These are phyloP conservation scores for Tinea trinotella DNA, from an alignment of 2,888 invertebrate genomes.

Conservation along the genomic window DNA sequence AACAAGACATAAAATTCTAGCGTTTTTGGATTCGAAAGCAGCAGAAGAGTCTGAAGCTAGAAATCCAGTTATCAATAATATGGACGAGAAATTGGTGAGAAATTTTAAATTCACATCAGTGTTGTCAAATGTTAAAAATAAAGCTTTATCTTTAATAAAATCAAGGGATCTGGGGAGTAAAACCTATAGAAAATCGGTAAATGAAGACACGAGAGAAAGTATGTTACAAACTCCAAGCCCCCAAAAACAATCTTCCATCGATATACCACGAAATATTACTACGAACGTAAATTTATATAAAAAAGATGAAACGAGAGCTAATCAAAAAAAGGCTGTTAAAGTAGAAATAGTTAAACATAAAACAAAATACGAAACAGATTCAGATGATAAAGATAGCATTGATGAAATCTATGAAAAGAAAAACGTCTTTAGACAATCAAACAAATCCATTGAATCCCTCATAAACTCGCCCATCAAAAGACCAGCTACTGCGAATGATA, in stretches of 20 bases:
- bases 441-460: slow-evolving; percentile 42
- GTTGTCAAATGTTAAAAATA: slow-evolving; percentile 67
- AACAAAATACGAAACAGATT: not conserved
- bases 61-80: slow-evolving; percentile 20
- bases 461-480: slow-evolving; percentile 52
- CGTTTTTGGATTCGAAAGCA: slow-evolving; percentile 53
- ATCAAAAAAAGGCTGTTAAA: slow-evolving; percentile 17
- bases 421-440: slow-evolving; percentile 33
- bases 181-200: slow-evolving; percentile 32
- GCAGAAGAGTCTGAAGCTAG: slow-evolving; percentile 30
- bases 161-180: slow-evolving; percentile 38
- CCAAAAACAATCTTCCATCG: slow-evolving; percentile 21
- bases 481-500: slow-evolving; percentile 40
- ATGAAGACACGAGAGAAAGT: slow-evolving; percentile 37
- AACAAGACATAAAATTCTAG: slow-evolving; percentile 53
- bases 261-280: not conserved
- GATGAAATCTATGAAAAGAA: slow-evolving; percentile 2
- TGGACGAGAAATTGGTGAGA: slow-evolving; percentile 25
- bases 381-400: slow-evolving; percentile 1
- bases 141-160: slow-evolving; percentile 65
- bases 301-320: not conserved
- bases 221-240: slow-evolving; percentile 47
- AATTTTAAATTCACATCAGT: slow-evolving; percentile 54
- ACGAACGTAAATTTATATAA: not conserved
- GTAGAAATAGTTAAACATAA: slow-evolving; percentile 18